Evolutionary conservation across 2,113 vertebrate species (phyloP).

Genomic region (Trematocara variabile): DNA sequence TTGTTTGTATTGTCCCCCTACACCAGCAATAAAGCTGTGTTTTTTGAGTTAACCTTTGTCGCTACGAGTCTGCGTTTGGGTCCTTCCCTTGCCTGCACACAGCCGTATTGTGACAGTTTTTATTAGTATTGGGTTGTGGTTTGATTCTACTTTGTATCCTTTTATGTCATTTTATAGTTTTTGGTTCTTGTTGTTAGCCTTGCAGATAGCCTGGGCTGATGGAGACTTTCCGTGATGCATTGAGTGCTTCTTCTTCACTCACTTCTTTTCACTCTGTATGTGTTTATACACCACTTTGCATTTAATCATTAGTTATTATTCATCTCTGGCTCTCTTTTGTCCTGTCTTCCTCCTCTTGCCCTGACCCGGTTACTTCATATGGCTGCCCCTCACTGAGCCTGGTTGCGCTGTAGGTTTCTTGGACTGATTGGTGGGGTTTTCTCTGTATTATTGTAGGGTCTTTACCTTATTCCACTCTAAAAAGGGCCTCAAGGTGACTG

Average conservation of each 20-base stretch:
- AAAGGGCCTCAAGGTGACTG: neutral
- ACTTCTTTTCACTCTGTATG: neutral
- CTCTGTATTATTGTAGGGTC: neutral
- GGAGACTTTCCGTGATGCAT: neutral
- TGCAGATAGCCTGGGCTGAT: neutral
- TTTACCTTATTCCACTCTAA: neutral
- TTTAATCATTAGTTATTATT: neutral
- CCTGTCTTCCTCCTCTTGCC: neutral
- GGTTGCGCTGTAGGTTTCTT: neutral
- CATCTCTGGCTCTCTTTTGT: neutral
- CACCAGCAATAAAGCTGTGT: too few relatives aligned
- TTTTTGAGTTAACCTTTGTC: too few relatives aligned
- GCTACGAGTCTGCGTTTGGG: too few relatives aligned
- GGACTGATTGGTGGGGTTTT: neutral
- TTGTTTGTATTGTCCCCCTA: too few relatives aligned
- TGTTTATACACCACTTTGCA: neutral
- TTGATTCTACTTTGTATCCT: neutral
- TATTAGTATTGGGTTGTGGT: neutral
- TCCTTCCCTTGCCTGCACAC: too few relatives aligned
- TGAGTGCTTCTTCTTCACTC: neutral
- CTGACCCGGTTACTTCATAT: neutral
- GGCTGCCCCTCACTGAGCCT: neutral
- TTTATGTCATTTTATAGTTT: neutral
- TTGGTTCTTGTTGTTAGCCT: neutral
- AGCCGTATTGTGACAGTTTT: neutral